Conservation (phyloP, 2,888 invertebrate species). For the Drosophila lutescens region DNA sequence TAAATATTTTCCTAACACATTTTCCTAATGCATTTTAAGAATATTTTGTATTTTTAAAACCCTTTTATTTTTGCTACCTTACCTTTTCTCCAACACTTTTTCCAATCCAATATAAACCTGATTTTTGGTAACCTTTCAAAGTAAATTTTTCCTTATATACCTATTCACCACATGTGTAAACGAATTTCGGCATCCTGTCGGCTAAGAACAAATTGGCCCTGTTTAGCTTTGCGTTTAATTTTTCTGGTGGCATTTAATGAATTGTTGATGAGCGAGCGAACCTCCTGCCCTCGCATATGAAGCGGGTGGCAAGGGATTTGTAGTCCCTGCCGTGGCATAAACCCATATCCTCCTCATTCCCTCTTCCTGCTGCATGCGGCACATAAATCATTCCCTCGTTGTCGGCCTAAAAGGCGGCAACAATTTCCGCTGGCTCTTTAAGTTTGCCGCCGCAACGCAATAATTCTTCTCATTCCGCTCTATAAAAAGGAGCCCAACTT, state of each 20-base stretch:
- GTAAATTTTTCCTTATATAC: neutral
- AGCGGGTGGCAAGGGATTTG: constrained; percentile 7
- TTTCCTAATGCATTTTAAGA: neutral
- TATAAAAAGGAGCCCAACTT: constrained; percentile 42
- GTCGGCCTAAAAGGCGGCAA: constrained; percentile 65
- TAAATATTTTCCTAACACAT: no score
- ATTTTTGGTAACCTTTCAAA: neutral
- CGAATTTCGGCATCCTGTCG: constrained; percentile 5
- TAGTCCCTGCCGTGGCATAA: constrained; percentile 19
- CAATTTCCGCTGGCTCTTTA: constrained; percentile 53
- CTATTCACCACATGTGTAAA: neutral
- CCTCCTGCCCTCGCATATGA: neutral
- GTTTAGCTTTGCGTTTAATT: constrained; percentile 23
- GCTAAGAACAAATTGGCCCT: constrained; percentile 13
- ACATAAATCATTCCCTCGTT: constrained; percentile 61
- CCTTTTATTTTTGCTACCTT: neutral
- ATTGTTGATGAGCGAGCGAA: constrained; percentile 58
- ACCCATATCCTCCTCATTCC: neutral
- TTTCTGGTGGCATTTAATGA: constrained; percentile 42
- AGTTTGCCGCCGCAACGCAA: constrained; percentile 33
- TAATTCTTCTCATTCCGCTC: constrained; percentile 15
- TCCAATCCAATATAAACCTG: neutral
- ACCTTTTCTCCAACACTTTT: no score
- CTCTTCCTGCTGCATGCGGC: constrained; percentile 3
- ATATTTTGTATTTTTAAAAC: neutral